phyloP scores from a whole-genome alignment of 2,888 invertebrate species.

The Cacoxenus indagator region DNA sequence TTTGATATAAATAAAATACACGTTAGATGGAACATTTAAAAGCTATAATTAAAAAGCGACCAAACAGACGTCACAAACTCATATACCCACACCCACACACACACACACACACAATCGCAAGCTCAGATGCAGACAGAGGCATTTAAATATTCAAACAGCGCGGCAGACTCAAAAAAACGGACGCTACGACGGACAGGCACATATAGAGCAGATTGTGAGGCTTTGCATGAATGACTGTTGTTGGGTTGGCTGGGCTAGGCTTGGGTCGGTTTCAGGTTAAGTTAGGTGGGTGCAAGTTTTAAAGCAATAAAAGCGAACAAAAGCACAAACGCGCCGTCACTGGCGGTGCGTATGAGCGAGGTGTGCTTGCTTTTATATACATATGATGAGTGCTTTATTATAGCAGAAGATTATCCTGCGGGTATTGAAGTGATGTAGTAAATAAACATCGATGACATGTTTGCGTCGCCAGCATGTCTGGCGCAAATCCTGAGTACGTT shows the following conservation, averaged over 20 bases:
- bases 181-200: conserved; percentile 44
- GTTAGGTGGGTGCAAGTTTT: conserved; percentile 39
- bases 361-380: conserved; percentile 27
- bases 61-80: conserved; percentile 10
- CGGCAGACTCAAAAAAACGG: conserved; percentile 31
- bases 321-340: conserved; percentile 9
- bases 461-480: conserved; percentile 62
- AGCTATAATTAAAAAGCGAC: conserved; percentile 62
- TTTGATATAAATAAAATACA: conserved; percentile 63
- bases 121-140: conserved; percentile 11
- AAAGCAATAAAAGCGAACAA: conserved; percentile 44
- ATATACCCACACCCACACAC: conserved; percentile 34
- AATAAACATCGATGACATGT: conserved; percentile 58
- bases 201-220: conserved; percentile 36
- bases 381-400: conserved; percentile 47
- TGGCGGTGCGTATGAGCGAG: neutral
- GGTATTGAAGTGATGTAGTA: conserved; percentile 52
- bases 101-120: conserved; percentile 20
- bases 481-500: conserved; percentile 31
- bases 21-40: conserved; percentile 61
- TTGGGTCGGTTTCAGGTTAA: conserved; percentile 44
- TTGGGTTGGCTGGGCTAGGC: conserved; percentile 29
- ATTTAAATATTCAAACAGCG: conserved; percentile 56
- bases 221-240: conserved; percentile 22
- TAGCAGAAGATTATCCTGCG: conserved; percentile 61